phyloP scores from a whole-genome alignment of 2,113 vertebrate genomes.

The human (Homo sapiens) region GRCh38 chr15:86917501-86918000 shows the following conservation, averaged over 20 bases:
- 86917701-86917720: not conserved
- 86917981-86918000: not conserved
- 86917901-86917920: not conserved
- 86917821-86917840: not conserved
- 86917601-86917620: not conserved
- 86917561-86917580: rapidly evolving
- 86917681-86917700: no score
- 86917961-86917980: no score
- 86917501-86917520: rapidly evolving
- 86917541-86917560: not conserved
- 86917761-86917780: rapidly evolving
- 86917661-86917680: not conserved
- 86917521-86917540: not conserved
- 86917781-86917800: not conserved
- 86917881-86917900: not conserved
- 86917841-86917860: not conserved
- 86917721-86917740: not conserved
- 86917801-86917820: rapidly evolving
- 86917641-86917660: rapidly evolving
- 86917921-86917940: rapidly evolving
- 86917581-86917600: not conserved
- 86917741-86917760: rapidly evolving
- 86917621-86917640: not conserved
- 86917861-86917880: not conserved
- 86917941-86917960: not conserved